These are phyloP conservation scores for Lepidurus couesii DNA, from an alignment of 1,140 invertebrate species.

Conservation along the genomic window DNA sequence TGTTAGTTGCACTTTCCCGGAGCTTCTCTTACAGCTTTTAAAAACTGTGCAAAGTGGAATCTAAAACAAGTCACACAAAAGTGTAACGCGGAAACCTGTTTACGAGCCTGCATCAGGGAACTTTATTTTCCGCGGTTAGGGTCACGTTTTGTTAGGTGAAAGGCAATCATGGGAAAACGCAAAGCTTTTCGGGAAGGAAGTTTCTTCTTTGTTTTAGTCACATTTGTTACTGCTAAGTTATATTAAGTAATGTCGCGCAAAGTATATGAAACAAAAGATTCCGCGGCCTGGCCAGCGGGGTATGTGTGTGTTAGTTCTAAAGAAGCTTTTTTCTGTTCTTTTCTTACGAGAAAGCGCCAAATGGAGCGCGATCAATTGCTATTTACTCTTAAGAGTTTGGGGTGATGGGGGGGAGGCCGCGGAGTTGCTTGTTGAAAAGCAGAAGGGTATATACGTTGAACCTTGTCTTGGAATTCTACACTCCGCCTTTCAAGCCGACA, in stretches of 20 bases:
- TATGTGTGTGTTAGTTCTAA: neutral
- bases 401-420: neutral
- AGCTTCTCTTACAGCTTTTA: too few species aligned
- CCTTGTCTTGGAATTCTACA: neutral
- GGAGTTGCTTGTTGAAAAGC: neutral
- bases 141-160: too few species aligned
- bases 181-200: too few species aligned
- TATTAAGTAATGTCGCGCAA: neutral
- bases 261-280: neutral
- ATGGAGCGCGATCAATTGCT: conserved; percentile 1
- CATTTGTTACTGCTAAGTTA: neutral
- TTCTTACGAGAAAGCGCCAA: neutral
- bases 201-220: too few species aligned
- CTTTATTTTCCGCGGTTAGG: too few species aligned
- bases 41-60: too few species aligned
- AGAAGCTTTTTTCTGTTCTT: neutral
- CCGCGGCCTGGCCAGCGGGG: neutral
- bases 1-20: too few species aligned
- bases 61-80: too few species aligned
- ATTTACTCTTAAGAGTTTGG: neutral
- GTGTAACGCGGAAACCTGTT: too few species aligned
- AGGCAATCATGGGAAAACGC: too few species aligned
- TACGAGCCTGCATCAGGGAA: too few species aligned
- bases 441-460: neutral
- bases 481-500: neutral